phyloP scores from a whole-genome alignment of 2,888 invertebrate genomes.

The Acleris cristana region DNA sequence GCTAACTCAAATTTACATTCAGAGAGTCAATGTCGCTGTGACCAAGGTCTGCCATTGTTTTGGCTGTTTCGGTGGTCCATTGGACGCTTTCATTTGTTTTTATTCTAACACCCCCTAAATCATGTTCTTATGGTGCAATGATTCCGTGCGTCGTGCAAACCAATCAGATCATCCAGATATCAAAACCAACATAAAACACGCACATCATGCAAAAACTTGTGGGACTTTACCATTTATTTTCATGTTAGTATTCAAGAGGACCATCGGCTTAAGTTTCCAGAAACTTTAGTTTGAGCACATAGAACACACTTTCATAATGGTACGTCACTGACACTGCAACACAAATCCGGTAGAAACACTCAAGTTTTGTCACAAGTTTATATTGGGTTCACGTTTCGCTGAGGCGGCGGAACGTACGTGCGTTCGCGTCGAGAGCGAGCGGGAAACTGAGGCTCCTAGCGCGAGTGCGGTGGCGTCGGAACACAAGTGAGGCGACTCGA shows the following conservation, averaged over 20 bases:
- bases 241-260: constrained; percentile 82
- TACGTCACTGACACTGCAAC: constrained; percentile 76
- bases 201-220: constrained; percentile 68
- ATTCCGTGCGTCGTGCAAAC: constrained; percentile 74
- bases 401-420: constrained; percentile 47
- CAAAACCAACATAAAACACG: constrained; percentile 58
- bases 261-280: constrained; percentile 72
- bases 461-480: constrained; percentile 45
- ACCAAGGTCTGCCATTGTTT: constrained; percentile 79
- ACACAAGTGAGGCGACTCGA: constrained; percentile 49
- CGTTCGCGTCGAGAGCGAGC: constrained; percentile 51
- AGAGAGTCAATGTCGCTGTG: constrained; percentile 76
- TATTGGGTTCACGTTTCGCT: constrained; percentile 37
- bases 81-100: constrained; percentile 70
- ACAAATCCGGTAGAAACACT: constrained; percentile 65
- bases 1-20: constrained; percentile 77
- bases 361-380: constrained; percentile 70
- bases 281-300: constrained; percentile 61
- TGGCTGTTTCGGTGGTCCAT: constrained; percentile 75
- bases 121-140: constrained; percentile 50
- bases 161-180: constrained; percentile 71
- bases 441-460: constrained; percentile 51
- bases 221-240: constrained; percentile 80
- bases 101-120: constrained; percentile 52
- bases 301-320: constrained; percentile 61